Evolutionary conservation across 2,888 invertebrate species (phyloP), one percentile per base, ranked within the genome.

Genomic region (Melanargia galathea): DNA sequence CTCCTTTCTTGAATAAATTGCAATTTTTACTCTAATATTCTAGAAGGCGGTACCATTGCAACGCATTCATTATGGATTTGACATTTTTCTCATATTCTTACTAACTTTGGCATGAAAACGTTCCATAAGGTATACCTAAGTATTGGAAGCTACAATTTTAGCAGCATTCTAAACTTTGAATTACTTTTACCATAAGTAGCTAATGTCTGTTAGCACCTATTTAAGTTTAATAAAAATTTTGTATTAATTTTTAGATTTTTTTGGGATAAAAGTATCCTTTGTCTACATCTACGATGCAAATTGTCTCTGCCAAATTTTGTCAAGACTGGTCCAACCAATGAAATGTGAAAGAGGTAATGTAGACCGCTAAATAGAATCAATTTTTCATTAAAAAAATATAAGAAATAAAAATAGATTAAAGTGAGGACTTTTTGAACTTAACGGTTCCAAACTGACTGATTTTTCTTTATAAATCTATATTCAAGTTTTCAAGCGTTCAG

Each of bases 11-110:
- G 7, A 45, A 60, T 60, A 62, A 62, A 65, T 67, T 60, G 38
- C 46, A 52, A 62, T 58, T 64, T 64, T 52, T 60, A 24, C 49
- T 61, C 20, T 46, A 52, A 46, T 51, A 64, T 57, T 57, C 57
- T 18, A 33, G 33, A 45, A 57, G 43, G n/a, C 18, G 26, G 45
- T 26, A 38, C 59, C 24, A 46, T 54, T 54, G 46, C 52, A 59
- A 45, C 24, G 48, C 55, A 57, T 58, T 48, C 33, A 8, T 58
- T 33, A 51, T 51, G 35, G 18, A 33, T 52, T 52, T 52, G 52
- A 35, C 52, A 35, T 20, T 52, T 52, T 52, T 52, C 52, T 52
- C 52, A 52, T 52, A 52, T 52, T 35, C 33, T 52, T 35, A 6
- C 13, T 35, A 35, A 52, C 20, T 52, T 52, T 33, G 35, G 52